Base-by-base conservation (phyloP, 2,113 vertebrate species). In the Microtus ochrogaster region DNA sequence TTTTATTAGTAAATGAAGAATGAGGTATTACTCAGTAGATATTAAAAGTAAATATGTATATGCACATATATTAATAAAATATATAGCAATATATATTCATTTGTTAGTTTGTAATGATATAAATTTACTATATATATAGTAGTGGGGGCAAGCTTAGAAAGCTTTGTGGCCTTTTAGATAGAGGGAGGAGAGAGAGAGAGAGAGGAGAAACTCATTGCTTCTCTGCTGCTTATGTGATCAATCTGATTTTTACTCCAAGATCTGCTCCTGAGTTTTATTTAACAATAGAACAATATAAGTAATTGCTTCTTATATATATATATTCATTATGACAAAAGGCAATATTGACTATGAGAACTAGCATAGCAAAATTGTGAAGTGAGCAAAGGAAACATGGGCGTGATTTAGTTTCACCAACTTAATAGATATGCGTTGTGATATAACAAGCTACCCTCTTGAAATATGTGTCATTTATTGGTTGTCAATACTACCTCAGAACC, bases 71-170 rank as follows among this genome's bases (percentile, higher is more conserved):
- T 13, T 41, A 26, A 24, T 44, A 44, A 76, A 76, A 28, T 47
- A 76, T 33, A 72, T 52, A 70, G 9, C 7, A 26, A 65, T 65
- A 65, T 26, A 65, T 65, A 65, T 21, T 58, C 4, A 52, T 65
- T 65, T 28, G 9, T 17, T 58, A 58, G 58, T 65, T 65, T 28
- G 24, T 70, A 70, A 14, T 58, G 26, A 91, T 49, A 5, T 9
- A 58, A 39, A 78, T 92, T 96, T 2, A 52, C 9, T 10, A 8
- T 78, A 73, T 90, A 1, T n/a, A 14, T 24, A 72, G 68, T 19
- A n/a, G 16, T n/a, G 2, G 3, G 2, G 7, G 33, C 0, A 7
- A 0, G 7, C 36, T 72, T 36, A 72, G 68, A 72, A 70, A 36
- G 16, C 36, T 36, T 70, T 70, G 5, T 36, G 33, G 33, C 68